A percentile compares a stretch with the other conserved stretches of the same genome.
Conservation (phyloP, 1,140 invertebrate species). For the Aphis gossypii region DNA sequence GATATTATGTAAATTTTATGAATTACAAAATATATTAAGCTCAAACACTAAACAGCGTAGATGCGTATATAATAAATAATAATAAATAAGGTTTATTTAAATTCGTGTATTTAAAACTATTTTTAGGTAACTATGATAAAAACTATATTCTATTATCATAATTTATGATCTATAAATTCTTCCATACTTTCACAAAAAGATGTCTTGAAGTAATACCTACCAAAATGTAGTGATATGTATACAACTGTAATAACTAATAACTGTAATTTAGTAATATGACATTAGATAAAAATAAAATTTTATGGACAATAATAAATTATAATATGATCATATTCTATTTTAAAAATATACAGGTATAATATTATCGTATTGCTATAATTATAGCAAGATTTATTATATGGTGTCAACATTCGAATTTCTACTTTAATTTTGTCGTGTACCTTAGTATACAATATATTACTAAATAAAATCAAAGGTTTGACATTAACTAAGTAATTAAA, state of each 20-base stretch:
- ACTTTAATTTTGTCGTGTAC: neutral
- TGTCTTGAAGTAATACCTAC: neutral
- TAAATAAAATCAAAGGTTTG: too few species aligned
- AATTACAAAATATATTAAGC: neutral
- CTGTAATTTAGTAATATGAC: neutral
- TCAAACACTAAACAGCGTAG: neutral
- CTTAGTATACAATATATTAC: too few species aligned
- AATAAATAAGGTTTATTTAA: constrained; percentile 4
- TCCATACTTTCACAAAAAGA: neutral
- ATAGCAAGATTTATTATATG: neutral
- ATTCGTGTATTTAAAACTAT: neutral
- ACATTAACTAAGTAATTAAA: too few species aligned
- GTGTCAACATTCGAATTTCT: neutral
- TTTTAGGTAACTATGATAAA: neutral
- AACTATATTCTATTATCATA: neutral
- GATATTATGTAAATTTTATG: neutral
- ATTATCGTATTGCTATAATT: neutral
- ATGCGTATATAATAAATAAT: neutral
- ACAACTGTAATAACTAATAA: neutral
- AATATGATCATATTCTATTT: neutral
- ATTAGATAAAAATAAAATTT: neutral
- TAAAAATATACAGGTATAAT: neutral
- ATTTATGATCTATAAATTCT: neutral
- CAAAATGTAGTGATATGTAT: neutral
- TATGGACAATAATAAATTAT: neutral